Evolutionary conservation across 2,888 invertebrate species (phyloP).

Genomic region (Pomacea canaliculata): DNA sequence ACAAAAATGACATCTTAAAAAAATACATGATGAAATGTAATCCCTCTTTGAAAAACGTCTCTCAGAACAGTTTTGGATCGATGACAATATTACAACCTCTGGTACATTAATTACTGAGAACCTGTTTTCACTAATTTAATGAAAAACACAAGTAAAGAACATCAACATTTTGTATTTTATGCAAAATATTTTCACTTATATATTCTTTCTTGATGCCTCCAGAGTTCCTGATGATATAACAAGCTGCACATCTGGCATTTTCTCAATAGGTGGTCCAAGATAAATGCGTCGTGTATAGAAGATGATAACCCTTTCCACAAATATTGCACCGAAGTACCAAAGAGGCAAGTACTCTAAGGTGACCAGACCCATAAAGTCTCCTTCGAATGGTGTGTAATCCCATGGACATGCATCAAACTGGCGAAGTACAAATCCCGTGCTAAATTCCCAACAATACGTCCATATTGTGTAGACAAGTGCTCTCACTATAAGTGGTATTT

Average conservation of each 20-base stretch:
- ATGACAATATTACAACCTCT: no score
- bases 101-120: no score
- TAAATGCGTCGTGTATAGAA: constrained; percentile 51
- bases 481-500: constrained; percentile 66
- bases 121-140: no score
- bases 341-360: constrained; percentile 73
- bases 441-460: constrained; percentile 72
- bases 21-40: no score
- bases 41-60: no score
- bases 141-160: no score
- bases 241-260: constrained; percentile 7
- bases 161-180: no score
- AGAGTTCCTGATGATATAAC: constrained; percentile 3
- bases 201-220: not conserved
- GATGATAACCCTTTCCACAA: constrained; percentile 57
- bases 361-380: constrained; percentile 72
- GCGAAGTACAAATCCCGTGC: constrained; percentile 70
- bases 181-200: no score
- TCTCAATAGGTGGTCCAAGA: constrained; percentile 48
- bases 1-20: no score
- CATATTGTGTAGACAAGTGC: constrained; percentile 69
- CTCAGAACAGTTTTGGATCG: no score
- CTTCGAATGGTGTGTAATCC: constrained; percentile 72
- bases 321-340: constrained; percentile 68
- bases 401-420: constrained; percentile 73